Percentiles rank a stretch among this genome's conserved stretches.
These are phyloP conservation scores for Fratercula arctica DNA, from an alignment of 2,797 vertebrate species.

Conservation along the genomic window DNA sequence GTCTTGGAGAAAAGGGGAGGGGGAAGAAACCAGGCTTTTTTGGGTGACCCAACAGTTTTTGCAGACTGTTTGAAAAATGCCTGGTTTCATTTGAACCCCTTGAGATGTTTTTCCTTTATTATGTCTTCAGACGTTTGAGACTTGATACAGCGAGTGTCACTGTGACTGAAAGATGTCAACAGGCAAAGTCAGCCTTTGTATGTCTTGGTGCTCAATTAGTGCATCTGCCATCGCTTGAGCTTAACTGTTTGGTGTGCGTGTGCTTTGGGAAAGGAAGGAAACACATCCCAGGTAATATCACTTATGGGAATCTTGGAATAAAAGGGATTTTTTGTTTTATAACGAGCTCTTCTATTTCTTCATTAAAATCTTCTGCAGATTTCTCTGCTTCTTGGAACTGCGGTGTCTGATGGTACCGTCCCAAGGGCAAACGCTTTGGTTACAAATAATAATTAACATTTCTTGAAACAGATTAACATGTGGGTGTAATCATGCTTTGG, in stretches of 20 bases:
- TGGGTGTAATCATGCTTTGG: neutral
- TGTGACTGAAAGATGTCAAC: neutral
- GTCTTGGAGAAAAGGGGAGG: neutral
- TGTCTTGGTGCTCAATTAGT: neutral
- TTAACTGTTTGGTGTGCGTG: neutral
- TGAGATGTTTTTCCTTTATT: neutral
- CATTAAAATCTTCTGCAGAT: neutral
- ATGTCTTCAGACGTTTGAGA: neutral
- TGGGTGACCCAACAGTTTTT: neutral
- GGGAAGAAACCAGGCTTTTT: neutral
- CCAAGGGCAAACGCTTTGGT: neutral
- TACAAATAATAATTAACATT: neutral
- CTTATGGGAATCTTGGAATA: neutral
- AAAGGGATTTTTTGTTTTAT: neutral
- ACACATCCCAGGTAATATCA: neutral
- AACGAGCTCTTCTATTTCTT: neutral
- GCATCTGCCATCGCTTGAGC: neutral
- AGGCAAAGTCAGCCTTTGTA: neutral
- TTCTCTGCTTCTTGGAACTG: neutral
- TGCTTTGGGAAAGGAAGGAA: constrained; percentile 4
- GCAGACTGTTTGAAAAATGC: neutral
- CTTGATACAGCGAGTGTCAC: neutral
- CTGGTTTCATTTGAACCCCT: neutral
- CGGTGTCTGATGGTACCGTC: neutral
- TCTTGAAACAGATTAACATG: neutral